A percentile compares a stretch with the other conserved stretches of the same genome.
phyloP scores from a whole-genome alignment of 2,113 vertebrate genomes.

The Callaeas wilsoni region DNA sequence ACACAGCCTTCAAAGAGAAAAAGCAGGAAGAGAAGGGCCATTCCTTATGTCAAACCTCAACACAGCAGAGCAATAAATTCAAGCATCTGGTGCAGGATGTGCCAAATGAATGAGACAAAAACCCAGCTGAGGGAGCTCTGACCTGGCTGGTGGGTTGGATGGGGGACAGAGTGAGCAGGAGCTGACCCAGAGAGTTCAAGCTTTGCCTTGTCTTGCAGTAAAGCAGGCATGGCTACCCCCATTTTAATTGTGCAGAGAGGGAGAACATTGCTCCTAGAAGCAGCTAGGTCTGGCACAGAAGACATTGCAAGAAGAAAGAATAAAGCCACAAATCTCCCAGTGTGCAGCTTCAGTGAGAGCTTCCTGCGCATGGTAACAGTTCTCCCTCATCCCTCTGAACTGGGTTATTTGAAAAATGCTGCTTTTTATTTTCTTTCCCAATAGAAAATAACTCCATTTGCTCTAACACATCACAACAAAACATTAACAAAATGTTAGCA shows the following conservation, averaged over 20 bases:
- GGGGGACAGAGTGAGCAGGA: not conserved
- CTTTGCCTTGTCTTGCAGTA: not conserved
- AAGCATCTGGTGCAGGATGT: not conserved
- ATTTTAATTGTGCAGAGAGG: not conserved
- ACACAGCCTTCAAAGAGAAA: not conserved
- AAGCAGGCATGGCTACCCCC: fast-evolving
- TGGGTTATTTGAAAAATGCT: not conserved
- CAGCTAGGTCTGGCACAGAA: not conserved
- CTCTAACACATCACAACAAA: not conserved
- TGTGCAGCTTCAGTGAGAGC: not conserved
- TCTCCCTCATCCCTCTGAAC: not conserved
- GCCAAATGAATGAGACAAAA: not conserved
- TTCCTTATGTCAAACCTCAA: not conserved
- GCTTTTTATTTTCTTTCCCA: not conserved
- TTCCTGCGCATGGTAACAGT: not conserved
- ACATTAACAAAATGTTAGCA: not conserved
- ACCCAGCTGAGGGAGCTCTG: not conserved
- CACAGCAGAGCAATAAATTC: not conserved
- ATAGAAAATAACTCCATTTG: not conserved
- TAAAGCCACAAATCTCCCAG: not conserved
- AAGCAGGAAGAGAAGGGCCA: not conserved
- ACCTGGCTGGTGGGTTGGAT: fast-evolving
- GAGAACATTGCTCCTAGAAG: not conserved
- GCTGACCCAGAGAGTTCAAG: not conserved
- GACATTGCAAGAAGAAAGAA: not conserved